These are phyloP conservation scores for Sinocyclocheilus anshuiensis DNA, from an alignment of 2,113 vertebrate genomes.

Conservation along the genomic window DNA sequence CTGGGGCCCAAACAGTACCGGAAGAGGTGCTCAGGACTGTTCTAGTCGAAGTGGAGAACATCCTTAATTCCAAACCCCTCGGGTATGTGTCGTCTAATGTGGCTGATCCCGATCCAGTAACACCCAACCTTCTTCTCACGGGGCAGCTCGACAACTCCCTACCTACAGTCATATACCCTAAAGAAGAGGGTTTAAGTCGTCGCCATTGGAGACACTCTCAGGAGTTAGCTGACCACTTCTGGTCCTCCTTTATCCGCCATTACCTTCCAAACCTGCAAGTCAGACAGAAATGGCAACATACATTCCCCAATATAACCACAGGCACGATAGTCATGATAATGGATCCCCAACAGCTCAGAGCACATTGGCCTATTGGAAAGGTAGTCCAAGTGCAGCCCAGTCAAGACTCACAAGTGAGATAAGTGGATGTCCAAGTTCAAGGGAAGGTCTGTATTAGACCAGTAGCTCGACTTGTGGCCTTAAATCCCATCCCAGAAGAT, in stretches of 20 bases:
- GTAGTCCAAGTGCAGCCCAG: background rate
- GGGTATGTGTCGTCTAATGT: no score
- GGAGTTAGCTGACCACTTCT: background rate
- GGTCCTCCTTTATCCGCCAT: conserved; percentile 12
- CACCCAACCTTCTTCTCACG: background rate
- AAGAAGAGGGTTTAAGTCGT: background rate
- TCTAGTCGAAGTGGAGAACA: no score
- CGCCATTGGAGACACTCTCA: background rate
- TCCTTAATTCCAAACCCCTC: no score
- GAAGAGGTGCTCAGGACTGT: no score
- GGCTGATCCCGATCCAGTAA: no score
- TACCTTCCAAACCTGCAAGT: background rate
- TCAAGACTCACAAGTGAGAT: background rate
- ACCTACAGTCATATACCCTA: conserved; percentile 3
- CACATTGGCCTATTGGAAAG: background rate
- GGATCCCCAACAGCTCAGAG: background rate
- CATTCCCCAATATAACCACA: background rate
- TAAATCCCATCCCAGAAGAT: background rate
- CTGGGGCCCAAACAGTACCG: no score
- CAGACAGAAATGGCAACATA: background rate
- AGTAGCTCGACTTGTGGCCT: background rate
- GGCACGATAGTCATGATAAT: background rate
- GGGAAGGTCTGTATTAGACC: background rate
- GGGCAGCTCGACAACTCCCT: background rate
- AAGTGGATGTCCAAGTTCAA: background rate